Evolutionary conservation across 30 jellyfish, hydroid and myxozoan genomes (phyloP), one percentile per base, ranked within the genome.

Genomic region (Sanderia malayensis): DNA sequence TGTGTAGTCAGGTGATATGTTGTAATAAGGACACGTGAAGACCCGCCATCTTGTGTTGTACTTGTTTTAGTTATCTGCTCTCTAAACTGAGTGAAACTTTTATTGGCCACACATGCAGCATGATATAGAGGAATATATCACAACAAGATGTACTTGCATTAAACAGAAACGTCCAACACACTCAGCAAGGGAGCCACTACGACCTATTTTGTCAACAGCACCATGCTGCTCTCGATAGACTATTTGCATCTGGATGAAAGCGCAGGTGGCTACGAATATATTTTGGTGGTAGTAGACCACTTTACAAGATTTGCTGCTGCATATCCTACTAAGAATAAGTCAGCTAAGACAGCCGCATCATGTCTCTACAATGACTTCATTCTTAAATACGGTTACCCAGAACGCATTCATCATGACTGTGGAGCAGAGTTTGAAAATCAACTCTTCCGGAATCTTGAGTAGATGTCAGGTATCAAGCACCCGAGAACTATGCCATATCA

Each of bases 401-500:
- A 72, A 9, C 71, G 85, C 20, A 75, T 75, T 25, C 58, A 59
- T 32, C 86, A 80, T 55, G 93, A 80, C 63, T 74, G 52, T 34
- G 93, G 93, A 4, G 79, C 66, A 15, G 93, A 80, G 52, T 67
- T 67, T 68, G 86, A 49, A 57, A 80, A 80, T 41, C 27, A 52
- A 11, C n/a, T 80, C 49, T 80, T 67, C 67, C 34, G 45, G 53
- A 44, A 57, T 17, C 44, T 80, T 17, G 66, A 69, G 62, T 28
- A 31, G 27, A 31, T 79, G 29, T 17, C 61, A 21, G 91, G 84
- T 31, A 79, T 64, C 32, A 46, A 10, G 41, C 65, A 52, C 31
- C 52, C 83, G 17, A 71, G 68, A n/a, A 79, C 92, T 6, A 79
- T 52, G 75, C 86, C 86, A 23, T 79, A 79, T 47, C 85, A 79